A percentile compares a stretch with the other conserved stretches of the same genome.
Conservation (phyloP, 1,140 invertebrate species). For the Drosophila murphyi region DNA sequence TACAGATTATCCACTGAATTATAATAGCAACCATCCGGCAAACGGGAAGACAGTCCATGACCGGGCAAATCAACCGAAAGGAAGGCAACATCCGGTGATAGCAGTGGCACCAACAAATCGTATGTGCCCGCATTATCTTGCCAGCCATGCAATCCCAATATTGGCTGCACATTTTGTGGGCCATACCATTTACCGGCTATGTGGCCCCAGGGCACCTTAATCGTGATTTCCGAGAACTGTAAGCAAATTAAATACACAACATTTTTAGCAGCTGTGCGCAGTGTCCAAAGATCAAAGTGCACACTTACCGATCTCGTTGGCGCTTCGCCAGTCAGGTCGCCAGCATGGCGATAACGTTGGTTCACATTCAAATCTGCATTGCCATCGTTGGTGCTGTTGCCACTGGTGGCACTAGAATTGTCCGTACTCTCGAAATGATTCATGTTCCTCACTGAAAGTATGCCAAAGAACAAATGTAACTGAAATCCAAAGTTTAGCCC, state of each 20-base stretch:
- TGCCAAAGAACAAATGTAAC: constrained; percentile 40
- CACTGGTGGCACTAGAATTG: constrained; percentile 28
- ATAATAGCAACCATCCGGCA: constrained; percentile 88
- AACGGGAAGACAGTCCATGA: constrained; percentile 89
- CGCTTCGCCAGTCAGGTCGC: constrained; percentile 74
- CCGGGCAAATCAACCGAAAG: constrained; percentile 90
- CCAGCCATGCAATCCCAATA: constrained; percentile 91
- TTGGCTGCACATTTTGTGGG: constrained; percentile 87
- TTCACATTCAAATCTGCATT: constrained; percentile 41
- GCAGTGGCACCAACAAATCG: constrained; percentile 88
- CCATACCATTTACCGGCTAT: constrained; percentile 91
- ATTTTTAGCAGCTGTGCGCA: background rate
- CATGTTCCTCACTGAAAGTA: constrained; percentile 53
- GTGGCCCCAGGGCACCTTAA: constrained; percentile 92
- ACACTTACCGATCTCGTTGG: constrained; percentile 69
- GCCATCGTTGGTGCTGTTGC: constrained; percentile 33
- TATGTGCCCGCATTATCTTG: constrained; percentile 91
- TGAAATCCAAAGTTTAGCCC: constrained; percentile 71
- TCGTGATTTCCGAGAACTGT: constrained; percentile 88
- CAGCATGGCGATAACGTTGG: constrained; percentile 75
- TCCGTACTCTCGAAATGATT: constrained; percentile 57
- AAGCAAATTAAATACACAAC: constrained; percentile 19
- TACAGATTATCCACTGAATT: constrained; percentile 86
- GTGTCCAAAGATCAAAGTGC: constrained; percentile 54
- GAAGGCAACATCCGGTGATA: constrained; percentile 87